Conservation (phyloP, 2,797 vertebrate species). For the Chelonia mydas region DNA sequence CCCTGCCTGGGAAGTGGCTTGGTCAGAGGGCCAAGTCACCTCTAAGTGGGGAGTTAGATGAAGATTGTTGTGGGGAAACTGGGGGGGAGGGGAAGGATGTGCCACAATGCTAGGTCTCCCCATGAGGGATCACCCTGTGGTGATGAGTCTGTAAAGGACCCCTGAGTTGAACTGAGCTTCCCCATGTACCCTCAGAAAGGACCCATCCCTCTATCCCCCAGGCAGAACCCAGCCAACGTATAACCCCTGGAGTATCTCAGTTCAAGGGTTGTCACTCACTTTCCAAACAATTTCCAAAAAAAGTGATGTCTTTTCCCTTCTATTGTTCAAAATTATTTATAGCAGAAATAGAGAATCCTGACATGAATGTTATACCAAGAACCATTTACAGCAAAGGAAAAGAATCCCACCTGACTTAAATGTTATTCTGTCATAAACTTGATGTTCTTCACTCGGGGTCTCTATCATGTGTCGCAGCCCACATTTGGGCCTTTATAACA, state of each 20-base stretch:
- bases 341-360: background rate
- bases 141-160: no score
- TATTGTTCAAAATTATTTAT: background rate
- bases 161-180: no score
- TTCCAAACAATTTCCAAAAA: background rate
- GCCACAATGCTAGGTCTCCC: no score
- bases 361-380: background rate
- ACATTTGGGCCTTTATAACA: background rate
- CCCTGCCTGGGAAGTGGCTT: no score
- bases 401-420: fast-evolving
- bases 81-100: no score
- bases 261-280: background rate
- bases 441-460: background rate
- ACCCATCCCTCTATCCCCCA: no score
- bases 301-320: background rate
- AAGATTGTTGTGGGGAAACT: no score
- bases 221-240: background rate
- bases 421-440: fast-evolving
- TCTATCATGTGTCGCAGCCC: fast-evolving
- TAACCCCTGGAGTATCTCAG: background rate
- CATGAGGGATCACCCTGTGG: no score
- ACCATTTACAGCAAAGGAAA: background rate
- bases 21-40: no score
- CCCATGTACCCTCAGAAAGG: no score
- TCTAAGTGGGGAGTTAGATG: no score